A percentile compares a stretch with the other conserved stretches of the same genome.
These are phyloP conservation scores for Matsumyia berberina DNA, from an alignment of 2,888 invertebrate genomes.

Conservation along the genomic window DNA sequence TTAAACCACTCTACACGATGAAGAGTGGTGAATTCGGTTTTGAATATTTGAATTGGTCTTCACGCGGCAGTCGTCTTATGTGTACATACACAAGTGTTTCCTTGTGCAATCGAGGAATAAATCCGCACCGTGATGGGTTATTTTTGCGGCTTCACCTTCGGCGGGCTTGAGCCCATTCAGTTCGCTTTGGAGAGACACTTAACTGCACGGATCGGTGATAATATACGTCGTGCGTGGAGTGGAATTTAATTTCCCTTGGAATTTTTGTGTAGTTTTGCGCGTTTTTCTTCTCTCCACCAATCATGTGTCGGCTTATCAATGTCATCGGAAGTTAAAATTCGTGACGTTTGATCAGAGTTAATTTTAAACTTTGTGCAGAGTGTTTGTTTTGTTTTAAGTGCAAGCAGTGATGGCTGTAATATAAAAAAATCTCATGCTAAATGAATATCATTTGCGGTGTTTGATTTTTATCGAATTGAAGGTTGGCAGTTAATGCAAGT, in stretches of 20 bases:
- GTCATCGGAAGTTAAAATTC: not conserved
- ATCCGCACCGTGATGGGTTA: not conserved
- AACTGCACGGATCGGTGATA: slow-evolving; percentile 15
- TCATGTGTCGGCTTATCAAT: not conserved
- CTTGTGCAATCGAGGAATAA: slow-evolving; percentile 18
- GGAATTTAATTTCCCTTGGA: slow-evolving; percentile 2
- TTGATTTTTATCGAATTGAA: slow-evolving; percentile 24
- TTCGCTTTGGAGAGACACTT: slow-evolving; percentile 9
- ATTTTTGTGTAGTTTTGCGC: not conserved
- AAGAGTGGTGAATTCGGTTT: slow-evolving; percentile 27
- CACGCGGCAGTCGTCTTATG: not conserved
- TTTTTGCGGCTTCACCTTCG: slow-evolving; percentile 36
- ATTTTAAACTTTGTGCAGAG: not conserved
- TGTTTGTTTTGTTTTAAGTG: slow-evolving; percentile 37
- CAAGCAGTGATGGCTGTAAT: not conserved
- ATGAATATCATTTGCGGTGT: slow-evolving; percentile 17
- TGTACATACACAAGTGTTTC: too few relatives aligned
- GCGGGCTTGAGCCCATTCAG: slow-evolving; percentile 16
- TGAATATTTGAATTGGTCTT: slow-evolving; percentile 39
- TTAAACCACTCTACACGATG: slow-evolving; percentile 13
- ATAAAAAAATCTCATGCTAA: slow-evolving; percentile 23
- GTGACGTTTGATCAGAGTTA: too few relatives aligned
- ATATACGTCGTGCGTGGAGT: slow-evolving; percentile 15
- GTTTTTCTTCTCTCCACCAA: not conserved
- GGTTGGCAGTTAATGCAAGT: slow-evolving; percentile 32